These are phyloP conservation scores for Aproaerema taeniolella DNA, from an alignment of 2,888 invertebrate genomes.

Conservation along the genomic window DNA sequence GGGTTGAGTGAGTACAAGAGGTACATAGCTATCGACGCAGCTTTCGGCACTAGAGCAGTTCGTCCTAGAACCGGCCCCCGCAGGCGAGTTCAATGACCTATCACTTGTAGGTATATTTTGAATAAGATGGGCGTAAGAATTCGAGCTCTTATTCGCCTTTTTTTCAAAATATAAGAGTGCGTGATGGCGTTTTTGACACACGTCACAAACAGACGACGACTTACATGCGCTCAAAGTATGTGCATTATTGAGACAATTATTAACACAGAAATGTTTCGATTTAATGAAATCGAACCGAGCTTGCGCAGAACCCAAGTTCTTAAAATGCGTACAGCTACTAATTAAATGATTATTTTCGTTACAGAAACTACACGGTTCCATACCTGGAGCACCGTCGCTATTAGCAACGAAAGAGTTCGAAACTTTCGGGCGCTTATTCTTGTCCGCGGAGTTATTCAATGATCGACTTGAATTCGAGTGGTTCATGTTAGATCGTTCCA, in stretches of 20 bases:
- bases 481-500: neutral
- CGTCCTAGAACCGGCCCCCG: neutral
- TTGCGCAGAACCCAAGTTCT: constrained; percentile 1
- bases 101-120: neutral
- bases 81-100: neutral
- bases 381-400: neutral
- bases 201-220: neutral
- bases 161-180: neutral
- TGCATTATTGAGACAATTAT: too few relatives aligned
- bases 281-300: constrained; percentile 1
- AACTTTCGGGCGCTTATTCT: neutral
- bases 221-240: neutral
- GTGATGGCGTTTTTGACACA: neutral
- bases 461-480: neutral
- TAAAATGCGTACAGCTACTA: neutral
- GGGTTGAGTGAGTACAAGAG: neutral
- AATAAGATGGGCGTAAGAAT: neutral
- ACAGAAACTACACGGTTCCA: neutral
- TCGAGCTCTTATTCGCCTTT: neutral
- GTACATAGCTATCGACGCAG: neutral
- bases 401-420: neutral
- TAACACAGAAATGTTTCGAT: neutral
- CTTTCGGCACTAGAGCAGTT: neutral
- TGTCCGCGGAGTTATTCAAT: neutral
- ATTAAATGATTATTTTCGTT: neutral